Percentiles rank a stretch among this genome's conserved stretches.
Evolutionary conservation across 2,888 invertebrate species (phyloP).

Genomic region (Prosopocoilus inquinatus): DNA sequence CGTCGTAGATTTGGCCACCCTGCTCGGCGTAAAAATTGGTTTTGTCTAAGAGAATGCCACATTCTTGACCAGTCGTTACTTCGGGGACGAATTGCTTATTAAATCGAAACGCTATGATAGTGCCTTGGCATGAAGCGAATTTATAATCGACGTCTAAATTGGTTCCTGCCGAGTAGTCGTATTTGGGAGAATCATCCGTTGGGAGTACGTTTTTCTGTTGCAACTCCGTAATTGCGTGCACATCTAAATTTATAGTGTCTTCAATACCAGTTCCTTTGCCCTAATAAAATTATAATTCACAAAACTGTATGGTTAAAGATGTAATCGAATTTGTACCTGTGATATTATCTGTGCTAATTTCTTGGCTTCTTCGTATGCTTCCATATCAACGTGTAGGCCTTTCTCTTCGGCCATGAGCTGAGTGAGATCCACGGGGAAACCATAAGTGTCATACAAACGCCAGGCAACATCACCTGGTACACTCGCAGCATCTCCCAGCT

Average conservation of each 20-base stretch:
- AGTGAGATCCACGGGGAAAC: slow-evolving; percentile 97
- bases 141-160: slow-evolving; percentile 70
- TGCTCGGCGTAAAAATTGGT: slow-evolving; percentile 99
- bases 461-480: slow-evolving; percentile 97
- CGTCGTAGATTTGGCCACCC: slow-evolving; percentile 97
- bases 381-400: slow-evolving; percentile 83
- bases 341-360: slow-evolving; percentile 86
- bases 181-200: slow-evolving; percentile 92
- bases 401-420: slow-evolving; percentile 97
- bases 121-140: slow-evolving; percentile 71
- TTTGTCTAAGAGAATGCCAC: slow-evolving; percentile 85
- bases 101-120: slow-evolving; percentile 76
- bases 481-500: slow-evolving; percentile 67
- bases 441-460: slow-evolving; percentile 98
- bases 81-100: slow-evolving; percentile 83
- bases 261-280: slow-evolving; percentile 78
- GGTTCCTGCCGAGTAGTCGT: slow-evolving; percentile 72
- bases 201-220: slow-evolving; percentile 72
- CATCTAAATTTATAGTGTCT: slow-evolving; percentile 86
- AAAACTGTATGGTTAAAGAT: not conserved
- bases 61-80: slow-evolving; percentile 81
- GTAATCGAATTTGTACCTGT: slow-evolving; percentile 53
- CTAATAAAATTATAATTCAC: slow-evolving; percentile 23
- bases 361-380: slow-evolving; percentile 87
- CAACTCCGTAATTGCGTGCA: slow-evolving; percentile 91